Evolutionary conservation across 2,113 vertebrate species (phyloP).

Genomic region (Austrofundulus limnaeus): DNA sequence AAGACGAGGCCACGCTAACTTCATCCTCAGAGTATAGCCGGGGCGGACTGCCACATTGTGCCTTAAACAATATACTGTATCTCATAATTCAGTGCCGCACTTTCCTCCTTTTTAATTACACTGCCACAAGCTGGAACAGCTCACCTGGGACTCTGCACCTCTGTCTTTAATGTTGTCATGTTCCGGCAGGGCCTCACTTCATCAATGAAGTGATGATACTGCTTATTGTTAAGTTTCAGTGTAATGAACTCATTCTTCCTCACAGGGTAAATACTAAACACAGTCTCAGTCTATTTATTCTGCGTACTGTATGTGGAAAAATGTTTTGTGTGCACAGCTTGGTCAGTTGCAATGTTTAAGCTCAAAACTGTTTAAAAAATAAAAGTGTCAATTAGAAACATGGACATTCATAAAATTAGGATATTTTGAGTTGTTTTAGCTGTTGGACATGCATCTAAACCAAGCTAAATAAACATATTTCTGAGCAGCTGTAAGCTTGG

Average conservation of each 20-base stretch:
- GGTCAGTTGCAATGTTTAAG: no score
- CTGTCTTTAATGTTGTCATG: constrained; percentile 48
- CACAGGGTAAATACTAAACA: not conserved
- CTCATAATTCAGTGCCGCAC: constrained; percentile 58
- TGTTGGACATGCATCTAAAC: no score
- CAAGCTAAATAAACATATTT: no score
- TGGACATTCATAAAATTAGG: no score
- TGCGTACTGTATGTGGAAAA: not conserved
- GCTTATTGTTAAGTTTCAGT: constrained; percentile 26
- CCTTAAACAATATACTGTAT: constrained; percentile 59
- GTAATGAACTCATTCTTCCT: constrained; percentile 3
- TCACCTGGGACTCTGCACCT: constrained; percentile 50
- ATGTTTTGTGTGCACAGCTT: not conserved
- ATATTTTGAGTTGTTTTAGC: no score
- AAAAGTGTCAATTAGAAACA: no score
- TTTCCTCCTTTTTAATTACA: constrained; percentile 62
- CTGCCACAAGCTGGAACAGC: constrained; percentile 40
- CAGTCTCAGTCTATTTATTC: not conserved
- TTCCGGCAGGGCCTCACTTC: constrained; percentile 35
- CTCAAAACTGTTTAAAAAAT: no score
- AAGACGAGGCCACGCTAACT: constrained; percentile 44
- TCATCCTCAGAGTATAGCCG: constrained; percentile 43
- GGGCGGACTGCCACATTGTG: constrained; percentile 47
- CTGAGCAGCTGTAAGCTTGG: no score
- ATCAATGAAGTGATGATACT: constrained; percentile 22